Percentiles rank a stretch among this genome's conserved stretches.
Conservation (phyloP, 2,113 vertebrate species). For the Oryctolagus cuniculus region DNA sequence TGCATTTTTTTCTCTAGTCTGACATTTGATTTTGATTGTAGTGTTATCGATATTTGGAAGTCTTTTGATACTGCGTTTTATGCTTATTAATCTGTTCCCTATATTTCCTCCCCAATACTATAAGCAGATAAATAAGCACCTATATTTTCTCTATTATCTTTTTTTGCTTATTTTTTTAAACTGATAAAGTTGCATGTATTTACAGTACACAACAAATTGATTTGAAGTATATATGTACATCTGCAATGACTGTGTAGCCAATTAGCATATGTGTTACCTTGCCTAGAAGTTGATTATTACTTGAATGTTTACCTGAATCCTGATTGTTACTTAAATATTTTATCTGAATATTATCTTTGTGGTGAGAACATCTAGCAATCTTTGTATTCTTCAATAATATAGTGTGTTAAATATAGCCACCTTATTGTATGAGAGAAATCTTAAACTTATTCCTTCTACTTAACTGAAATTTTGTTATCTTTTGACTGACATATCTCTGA, state of each 20-base stretch:
- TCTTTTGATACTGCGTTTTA: neutral
- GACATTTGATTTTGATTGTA: neutral
- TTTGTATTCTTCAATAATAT: neutral
- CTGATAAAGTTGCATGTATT: neutral
- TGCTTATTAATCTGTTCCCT: neutral
- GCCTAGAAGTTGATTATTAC: neutral
- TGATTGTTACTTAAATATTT: too few species aligned
- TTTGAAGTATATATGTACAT: too few species aligned
- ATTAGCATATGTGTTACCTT: neutral
- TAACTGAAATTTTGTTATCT: neutral
- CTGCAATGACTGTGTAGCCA: neutral
- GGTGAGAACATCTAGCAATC: neutral
- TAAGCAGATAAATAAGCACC: neutral
- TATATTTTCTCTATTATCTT: neutral
- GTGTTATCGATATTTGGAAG: neutral
- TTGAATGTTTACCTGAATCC: too few species aligned
- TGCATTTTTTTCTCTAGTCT: neutral
- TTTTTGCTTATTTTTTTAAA: neutral
- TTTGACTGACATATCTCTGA: neutral
- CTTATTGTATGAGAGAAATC: neutral
- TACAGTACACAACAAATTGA: neutral
- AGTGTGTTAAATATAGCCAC: neutral
- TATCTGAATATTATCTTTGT: neutral
- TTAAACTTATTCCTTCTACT: neutral
- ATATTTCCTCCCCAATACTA: neutral